phyloP scores from a whole-genome alignment of 2,888 invertebrate species.

The Thera obeliscata region DNA sequence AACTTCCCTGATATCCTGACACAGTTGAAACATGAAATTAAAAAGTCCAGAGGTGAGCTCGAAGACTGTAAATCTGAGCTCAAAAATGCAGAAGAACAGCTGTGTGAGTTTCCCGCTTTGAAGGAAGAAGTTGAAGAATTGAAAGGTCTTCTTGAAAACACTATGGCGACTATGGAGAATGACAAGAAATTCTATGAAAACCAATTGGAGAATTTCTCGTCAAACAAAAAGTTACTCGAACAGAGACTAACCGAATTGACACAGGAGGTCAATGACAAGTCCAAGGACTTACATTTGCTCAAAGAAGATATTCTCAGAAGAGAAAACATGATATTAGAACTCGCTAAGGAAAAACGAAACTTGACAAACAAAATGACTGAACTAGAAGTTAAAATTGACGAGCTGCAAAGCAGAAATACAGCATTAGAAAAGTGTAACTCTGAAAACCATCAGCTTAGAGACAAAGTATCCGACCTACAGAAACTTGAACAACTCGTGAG shows the following conservation, averaged over 20 bases:
- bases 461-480: conserved; percentile 76
- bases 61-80: conserved; percentile 82
- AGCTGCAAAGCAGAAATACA: conserved; percentile 73
- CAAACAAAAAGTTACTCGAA: conserved; percentile 80
- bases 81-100: conserved; percentile 81
- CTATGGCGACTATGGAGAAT: conserved; percentile 78
- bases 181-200: conserved; percentile 84
- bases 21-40: conserved; percentile 81
- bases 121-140: conserved; percentile 79
- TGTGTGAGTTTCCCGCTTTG: conserved; percentile 79
- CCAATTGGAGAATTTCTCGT: conserved; percentile 80
- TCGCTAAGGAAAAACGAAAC: conserved; percentile 84
- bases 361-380: conserved; percentile 77
- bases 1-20: conserved; percentile 76
- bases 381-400: conserved; percentile 79
- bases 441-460: conserved; percentile 77
- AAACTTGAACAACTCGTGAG: conserved; percentile 81
- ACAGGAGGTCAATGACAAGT: conserved; percentile 80
- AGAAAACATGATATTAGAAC: conserved; percentile 83
- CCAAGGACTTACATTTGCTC: conserved; percentile 79
- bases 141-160: conserved; percentile 76
- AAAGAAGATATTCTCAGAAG: conserved; percentile 84
- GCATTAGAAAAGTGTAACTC: conserved; percentile 67
- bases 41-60: conserved; percentile 81
- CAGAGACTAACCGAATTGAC: conserved; percentile 85